Conservation (phyloP, 2,888 invertebrate genomes). For the Andrena bicolor region DNA sequence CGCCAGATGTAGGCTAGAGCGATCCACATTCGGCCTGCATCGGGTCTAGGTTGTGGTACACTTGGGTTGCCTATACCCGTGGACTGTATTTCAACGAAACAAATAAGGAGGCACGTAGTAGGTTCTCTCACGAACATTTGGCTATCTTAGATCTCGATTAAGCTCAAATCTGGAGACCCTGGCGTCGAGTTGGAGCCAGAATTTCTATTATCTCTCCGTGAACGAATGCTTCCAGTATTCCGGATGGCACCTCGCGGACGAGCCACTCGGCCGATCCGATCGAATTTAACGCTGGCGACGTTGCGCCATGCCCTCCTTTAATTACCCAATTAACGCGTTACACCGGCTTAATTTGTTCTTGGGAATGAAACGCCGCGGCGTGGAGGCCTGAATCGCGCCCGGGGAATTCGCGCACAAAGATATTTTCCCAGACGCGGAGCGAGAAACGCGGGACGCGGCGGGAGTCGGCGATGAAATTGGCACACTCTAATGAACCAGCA, state of each 20-base stretch:
- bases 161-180: background rate
- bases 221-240: background rate
- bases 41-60: too few relatives aligned
- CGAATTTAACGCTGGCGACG: constrained; percentile 25
- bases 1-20: too few relatives aligned
- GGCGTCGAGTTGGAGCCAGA: background rate
- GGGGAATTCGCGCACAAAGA: constrained; percentile 53
- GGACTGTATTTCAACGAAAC: too few relatives aligned
- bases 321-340: constrained; percentile 68
- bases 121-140: background rate
- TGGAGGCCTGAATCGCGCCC: constrained; percentile 46
- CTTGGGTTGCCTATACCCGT: too few relatives aligned
- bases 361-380: constrained; percentile 42
- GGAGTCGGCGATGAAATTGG: constrained; percentile 50
- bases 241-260: background rate
- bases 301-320: constrained; percentile 51
- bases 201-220: background rate
- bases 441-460: constrained; percentile 22
- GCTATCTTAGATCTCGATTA: constrained; percentile 34
- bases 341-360: constrained; percentile 48
- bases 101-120: too few relatives aligned
- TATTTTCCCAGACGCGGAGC: constrained; percentile 55
- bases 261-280: constrained; percentile 22
- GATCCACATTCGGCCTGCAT: too few relatives aligned
- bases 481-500: constrained; percentile 62